A percentile compares a stretch with the other conserved stretches of the same genome.
Conservation (phyloP, 2,888 invertebrate species). For the Miltochrista miniata region DNA sequence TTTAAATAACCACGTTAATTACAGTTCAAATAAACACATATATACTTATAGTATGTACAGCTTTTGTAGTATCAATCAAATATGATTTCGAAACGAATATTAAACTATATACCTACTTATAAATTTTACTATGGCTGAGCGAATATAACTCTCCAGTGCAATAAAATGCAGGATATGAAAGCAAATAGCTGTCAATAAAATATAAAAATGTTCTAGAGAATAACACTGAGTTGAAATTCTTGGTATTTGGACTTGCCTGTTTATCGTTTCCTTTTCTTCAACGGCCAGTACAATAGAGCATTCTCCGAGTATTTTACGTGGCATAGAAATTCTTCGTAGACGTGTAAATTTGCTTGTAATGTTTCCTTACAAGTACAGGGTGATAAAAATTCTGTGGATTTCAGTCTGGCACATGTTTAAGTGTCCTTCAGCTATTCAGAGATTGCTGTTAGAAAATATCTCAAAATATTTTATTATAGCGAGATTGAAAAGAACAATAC, state of each 20-base stretch:
- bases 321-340: constrained; percentile 25
- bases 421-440: no score
- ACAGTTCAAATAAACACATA: no score
- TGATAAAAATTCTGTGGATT: constrained; percentile 19
- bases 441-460: no score
- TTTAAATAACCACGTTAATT: no score
- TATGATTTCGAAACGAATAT: no score
- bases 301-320: constrained; percentile 36
- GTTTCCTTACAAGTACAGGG: constrained; percentile 16
- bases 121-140: no score
- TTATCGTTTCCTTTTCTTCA: constrained; percentile 18
- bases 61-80: no score
- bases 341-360: constrained; percentile 28
- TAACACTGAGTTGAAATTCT: constrained; percentile 12
- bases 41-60: no score
- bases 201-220: constrained; percentile 11
- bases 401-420: no score
- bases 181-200: constrained; percentile 1
- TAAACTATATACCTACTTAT: no score
- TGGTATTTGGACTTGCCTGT: constrained; percentile 24
- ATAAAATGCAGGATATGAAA: neutral
- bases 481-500: no score
- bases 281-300: constrained; percentile 24
- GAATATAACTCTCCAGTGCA: neutral
- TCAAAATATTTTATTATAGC: no score